A percentile compares a stretch with the other conserved stretches of the same genome.
phyloP scores from a whole-genome alignment of 2,888 invertebrate species.

The Drosophila percnosoma region DNA sequence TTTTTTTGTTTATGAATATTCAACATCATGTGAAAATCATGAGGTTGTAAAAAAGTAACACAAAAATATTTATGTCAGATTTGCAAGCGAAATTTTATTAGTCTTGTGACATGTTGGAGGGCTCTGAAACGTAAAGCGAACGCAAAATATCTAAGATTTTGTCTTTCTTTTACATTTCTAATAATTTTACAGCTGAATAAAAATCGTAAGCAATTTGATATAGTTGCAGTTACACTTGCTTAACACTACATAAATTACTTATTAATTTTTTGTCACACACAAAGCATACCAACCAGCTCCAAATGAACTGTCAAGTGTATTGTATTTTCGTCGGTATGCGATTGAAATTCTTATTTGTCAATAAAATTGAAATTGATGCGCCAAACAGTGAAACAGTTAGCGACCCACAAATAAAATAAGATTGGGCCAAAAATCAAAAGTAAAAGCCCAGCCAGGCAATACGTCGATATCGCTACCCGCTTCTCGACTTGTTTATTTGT shows the following conservation, averaged over 20 bases:
- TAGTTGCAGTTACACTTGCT: background rate
- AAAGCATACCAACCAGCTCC: background rate
- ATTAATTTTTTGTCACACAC: background rate
- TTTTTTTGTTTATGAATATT: background rate
- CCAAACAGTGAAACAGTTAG: slow-evolving; percentile 59
- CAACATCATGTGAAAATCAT: background rate
- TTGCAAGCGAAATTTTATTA: background rate
- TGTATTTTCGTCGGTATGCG: slow-evolving; percentile 16
- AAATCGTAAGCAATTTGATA: background rate
- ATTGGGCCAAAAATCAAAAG: slow-evolving; percentile 58
- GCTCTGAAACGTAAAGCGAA: background rate
- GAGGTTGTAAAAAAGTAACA: background rate
- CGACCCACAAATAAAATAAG: slow-evolving; percentile 69
- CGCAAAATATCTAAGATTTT: background rate
- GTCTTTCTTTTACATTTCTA: background rate
- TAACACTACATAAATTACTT: background rate
- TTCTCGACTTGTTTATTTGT: slow-evolving; percentile 77
- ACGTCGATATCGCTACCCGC: slow-evolving; percentile 62
- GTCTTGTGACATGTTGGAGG: background rate
- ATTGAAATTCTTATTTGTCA: slow-evolving; percentile 55
- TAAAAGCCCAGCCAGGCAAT: slow-evolving; percentile 45
- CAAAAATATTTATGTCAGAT: slow-evolving; percentile 1
- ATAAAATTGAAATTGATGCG: slow-evolving; percentile 82
- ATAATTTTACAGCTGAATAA: background rate
- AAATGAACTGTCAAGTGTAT: slow-evolving; percentile 40